Percentiles rank a stretch among this genome's conserved stretches.
These are phyloP conservation scores for Dicerorhinus sumatrensis DNA, from an alignment of 2,113 vertebrate genomes.

Conservation along the genomic window DNA sequence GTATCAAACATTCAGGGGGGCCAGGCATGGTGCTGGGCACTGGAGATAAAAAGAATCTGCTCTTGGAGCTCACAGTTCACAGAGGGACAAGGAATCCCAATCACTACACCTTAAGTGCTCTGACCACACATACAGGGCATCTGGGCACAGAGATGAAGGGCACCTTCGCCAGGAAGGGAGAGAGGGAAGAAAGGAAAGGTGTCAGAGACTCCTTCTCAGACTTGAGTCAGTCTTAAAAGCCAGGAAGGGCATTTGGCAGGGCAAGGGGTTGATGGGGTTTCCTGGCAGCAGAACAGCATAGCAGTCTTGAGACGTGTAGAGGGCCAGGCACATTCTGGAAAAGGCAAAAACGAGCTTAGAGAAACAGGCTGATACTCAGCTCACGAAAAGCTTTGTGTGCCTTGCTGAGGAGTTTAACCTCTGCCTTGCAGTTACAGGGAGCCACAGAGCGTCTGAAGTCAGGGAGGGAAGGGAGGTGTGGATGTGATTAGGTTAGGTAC, in stretches of 20 bases:
- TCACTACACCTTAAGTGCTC: fast-evolving
- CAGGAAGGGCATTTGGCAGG: not conserved
- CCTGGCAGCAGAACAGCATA: not conserved
- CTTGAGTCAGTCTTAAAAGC: not conserved
- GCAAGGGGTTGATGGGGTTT: not conserved
- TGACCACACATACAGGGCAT: not conserved
- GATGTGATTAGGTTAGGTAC: not conserved
- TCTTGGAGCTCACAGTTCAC: not conserved
- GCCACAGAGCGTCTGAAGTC: not conserved
- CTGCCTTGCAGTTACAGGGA: not conserved
- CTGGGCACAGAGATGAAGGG: not conserved
- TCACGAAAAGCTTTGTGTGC: not conserved
- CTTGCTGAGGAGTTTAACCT: not conserved
- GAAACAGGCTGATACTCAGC: not conserved
- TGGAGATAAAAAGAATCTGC: not conserved
- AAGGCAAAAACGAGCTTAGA: not conserved
- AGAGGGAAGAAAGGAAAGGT: not conserved
- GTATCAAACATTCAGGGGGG: not conserved
- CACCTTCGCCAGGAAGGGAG: not conserved
- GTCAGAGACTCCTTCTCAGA: not conserved
- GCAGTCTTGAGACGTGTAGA: not conserved
- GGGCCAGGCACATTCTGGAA: not conserved
- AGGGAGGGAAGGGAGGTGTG: not conserved
- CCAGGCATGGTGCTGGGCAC: not conserved
- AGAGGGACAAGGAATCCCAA: not conserved